Evolutionary conservation across 2,113 vertebrate genomes (phyloP).

Genomic region (Hypocryptadius cinnamomeus): DNA sequence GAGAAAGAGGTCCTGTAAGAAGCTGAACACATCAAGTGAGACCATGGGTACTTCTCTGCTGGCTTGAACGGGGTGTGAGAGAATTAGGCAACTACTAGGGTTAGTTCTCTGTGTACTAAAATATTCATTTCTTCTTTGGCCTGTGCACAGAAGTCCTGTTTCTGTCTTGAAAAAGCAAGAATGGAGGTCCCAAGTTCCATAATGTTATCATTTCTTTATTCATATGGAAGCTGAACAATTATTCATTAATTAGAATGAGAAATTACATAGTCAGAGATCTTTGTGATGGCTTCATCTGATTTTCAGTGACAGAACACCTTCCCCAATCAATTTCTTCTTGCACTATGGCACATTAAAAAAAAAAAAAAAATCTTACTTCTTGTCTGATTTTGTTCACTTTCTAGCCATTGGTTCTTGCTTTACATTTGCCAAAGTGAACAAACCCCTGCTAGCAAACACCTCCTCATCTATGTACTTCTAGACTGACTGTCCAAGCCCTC

Average conservation of each 20-base stretch:
- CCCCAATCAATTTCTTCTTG: neutral
- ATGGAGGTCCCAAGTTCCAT: neutral
- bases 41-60: neutral
- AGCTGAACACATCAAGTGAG: neutral
- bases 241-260: neutral
- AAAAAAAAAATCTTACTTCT: neutral
- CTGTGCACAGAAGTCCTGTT: neutral
- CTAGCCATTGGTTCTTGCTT: neutral
- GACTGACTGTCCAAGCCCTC: accelerated
- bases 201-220: neutral
- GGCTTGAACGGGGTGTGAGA: neutral
- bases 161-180: neutral
- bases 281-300: neutral
- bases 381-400: neutral
- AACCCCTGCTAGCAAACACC: neutral
- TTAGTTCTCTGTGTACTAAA: neutral
- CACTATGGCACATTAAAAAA: neutral
- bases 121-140: neutral
- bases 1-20: neutral
- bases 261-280: neutral
- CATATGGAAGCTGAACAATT: neutral
- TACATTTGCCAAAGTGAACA: neutral
- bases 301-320: neutral
- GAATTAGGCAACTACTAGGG: neutral
- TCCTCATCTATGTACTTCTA: neutral